Evolutionary conservation across 1,140 invertebrate genomes (phyloP), one percentile per base, ranked within the genome.

Genomic region (Brachionus calyciflorus): DNA sequence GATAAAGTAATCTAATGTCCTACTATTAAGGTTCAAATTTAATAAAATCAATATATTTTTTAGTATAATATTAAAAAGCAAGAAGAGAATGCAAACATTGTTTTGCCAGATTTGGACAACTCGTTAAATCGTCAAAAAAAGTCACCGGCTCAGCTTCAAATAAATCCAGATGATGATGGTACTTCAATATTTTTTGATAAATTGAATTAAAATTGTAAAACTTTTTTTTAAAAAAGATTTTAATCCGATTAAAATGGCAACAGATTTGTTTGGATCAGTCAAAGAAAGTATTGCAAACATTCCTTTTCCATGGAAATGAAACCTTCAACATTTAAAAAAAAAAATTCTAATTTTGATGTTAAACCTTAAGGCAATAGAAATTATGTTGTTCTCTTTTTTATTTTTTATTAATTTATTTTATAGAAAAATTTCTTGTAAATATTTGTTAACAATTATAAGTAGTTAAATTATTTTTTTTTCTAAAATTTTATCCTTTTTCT

Each of bases 181-280:
- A 44, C 1, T 19, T 19, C 2, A 12, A 57, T 9, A 6, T 14
- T 46, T 5, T 46, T 12, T 12, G 10, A 24, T 24, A n/a, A 28
- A 73, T 51, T 51, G 10, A 51, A 24, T 33, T 14, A 48, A 21
- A 24, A 9, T 46, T n/a, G 14, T 33, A 40, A 40, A 26, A 24
- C 10, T 41, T n/a, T 30, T 21, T 17, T 37, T 55, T 51, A 30
- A 14, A n/a, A n/a, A 12, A 73, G 69, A 73, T 55, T 73, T 73
- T 19, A 73, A 73, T 51, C 69, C 69, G 3, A 51, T 73, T 21
- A 73, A 73, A 73, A 73, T 73, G 69, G 69, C 69, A 21, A 73
- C 69, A 21, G 69, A 73, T 55, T 73, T 73, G 46, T 73, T 73
- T 46, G 69, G 69, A 19, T 51, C 69, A 12, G 69, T 73, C 7